Evolutionary conservation across 2,797 vertebrate genomes (phyloP).

Genomic region (Lateolabrax maculatus): DNA sequence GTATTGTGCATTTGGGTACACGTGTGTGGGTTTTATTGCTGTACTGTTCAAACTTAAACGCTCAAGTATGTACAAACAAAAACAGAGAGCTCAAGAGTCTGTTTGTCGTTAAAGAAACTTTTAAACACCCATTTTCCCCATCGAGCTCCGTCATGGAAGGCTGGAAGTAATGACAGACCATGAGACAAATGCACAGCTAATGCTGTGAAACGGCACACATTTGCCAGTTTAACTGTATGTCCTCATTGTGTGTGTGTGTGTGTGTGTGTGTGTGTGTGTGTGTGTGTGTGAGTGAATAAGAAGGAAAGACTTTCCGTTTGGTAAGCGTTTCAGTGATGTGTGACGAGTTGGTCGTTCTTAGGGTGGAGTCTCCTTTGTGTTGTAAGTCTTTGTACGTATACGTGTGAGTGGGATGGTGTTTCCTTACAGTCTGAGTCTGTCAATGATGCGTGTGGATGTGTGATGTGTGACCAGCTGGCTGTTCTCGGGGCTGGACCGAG

Average conservation of each 20-base stretch:
- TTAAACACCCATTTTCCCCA: slow-evolving; percentile 14
- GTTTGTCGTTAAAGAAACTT: slow-evolving; percentile 47
- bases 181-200: slow-evolving; percentile 32
- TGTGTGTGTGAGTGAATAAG: not conserved
- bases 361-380: slow-evolving; percentile 42
- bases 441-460: slow-evolving; percentile 39
- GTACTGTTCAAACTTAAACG: slow-evolving; percentile 44
- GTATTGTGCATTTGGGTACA: not conserved
- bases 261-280: slow-evolving; percentile 3
- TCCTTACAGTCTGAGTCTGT: slow-evolving; percentile 30
- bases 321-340: slow-evolving; percentile 39
- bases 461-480: slow-evolving; percentile 61
- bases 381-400: slow-evolving; percentile 6
- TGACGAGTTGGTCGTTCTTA: slow-evolving; percentile 2
- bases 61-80: slow-evolving; percentile 30
- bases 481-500: slow-evolving; percentile 26
- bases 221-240: slow-evolving; percentile 28
- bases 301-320: slow-evolving; percentile 39
- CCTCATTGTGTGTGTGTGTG: slow-evolving; percentile 17
- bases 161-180: slow-evolving; percentile 39
- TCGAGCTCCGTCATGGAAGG: slow-evolving; percentile 31
- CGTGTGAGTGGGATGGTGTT: slow-evolving; percentile 23
- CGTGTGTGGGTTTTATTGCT: slow-evolving; percentile 51
- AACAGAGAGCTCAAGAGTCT: slow-evolving; percentile 13
- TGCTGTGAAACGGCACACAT: slow-evolving; percentile 32